phyloP scores from a whole-genome alignment of 2,888 invertebrate genomes.

The Ethmia dodecea region DNA sequence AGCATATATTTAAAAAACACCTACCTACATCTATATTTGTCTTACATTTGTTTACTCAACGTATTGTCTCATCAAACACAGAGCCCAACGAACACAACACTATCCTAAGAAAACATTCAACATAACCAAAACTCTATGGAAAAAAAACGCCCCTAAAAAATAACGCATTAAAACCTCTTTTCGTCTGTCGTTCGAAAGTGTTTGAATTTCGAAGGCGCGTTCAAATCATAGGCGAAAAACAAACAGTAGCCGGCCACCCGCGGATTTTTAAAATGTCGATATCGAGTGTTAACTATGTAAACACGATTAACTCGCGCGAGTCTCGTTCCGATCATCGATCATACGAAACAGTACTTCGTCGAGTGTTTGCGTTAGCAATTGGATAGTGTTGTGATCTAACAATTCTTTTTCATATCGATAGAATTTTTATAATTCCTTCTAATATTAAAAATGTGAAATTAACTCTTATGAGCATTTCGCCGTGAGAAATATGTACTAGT shows the following conservation, averaged over 20 bases:
- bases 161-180: conserved; percentile 15
- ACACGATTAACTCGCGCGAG: conserved; percentile 58
- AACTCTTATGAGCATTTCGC: conserved; percentile 1
- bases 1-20: too few relatives aligned
- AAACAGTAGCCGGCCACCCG: conserved; percentile 73
- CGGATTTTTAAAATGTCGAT: conserved; percentile 49
- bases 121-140: conserved; percentile 4
- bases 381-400: conserved; percentile 28
- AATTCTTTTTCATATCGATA: background rate
- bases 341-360: conserved; percentile 40
- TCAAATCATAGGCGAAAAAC: conserved; percentile 51
- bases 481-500: too few relatives aligned
- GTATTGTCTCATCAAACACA: conserved; percentile 45
- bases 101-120: conserved; percentile 22
- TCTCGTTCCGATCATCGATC: conserved; percentile 55
- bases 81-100: conserved; percentile 31
- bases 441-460: background rate
- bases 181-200: conserved; percentile 11
- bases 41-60: conserved; percentile 29
- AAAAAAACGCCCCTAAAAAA: conserved; percentile 1
- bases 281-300: conserved; percentile 56
- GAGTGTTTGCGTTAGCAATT: conserved; percentile 43
- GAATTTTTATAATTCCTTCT: too few relatives aligned
- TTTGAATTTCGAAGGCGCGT: conserved; percentile 36
- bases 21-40: conserved; percentile 23